Conservation (phyloP, 2,888 invertebrate species). For the Neocrepidodera transversa region DNA sequence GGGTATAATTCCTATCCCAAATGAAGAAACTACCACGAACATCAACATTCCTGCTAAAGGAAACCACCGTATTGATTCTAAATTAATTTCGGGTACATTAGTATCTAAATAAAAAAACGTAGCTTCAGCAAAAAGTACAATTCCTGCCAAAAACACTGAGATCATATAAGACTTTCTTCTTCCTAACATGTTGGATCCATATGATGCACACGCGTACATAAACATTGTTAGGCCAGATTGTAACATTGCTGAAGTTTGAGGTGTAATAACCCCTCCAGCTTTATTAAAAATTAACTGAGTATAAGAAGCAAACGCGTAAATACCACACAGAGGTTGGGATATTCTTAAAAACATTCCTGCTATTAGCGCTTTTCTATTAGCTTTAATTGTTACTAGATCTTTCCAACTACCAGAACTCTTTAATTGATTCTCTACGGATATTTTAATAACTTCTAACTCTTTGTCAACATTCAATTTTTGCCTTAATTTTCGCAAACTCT, state of each 20-base stretch:
- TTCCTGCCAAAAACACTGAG: slow-evolving; percentile 44
- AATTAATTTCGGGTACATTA: slow-evolving; percentile 34
- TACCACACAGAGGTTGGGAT: slow-evolving; percentile 51
- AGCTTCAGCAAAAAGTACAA: slow-evolving; percentile 44
- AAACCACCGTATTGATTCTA: slow-evolving; percentile 45
- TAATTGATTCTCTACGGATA: slow-evolving; percentile 49
- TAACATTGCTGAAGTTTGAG: slow-evolving; percentile 49
- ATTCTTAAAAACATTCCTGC: slow-evolving; percentile 48
- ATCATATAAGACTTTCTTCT: slow-evolving; percentile 46
- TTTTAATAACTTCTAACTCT: slow-evolving; percentile 44
- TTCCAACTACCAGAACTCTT: slow-evolving; percentile 51
- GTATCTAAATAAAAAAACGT: slow-evolving; percentile 49
- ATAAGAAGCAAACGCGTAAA: slow-evolving; percentile 47
- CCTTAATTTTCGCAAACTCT: slow-evolving; percentile 43
- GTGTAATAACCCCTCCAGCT: slow-evolving; percentile 50
- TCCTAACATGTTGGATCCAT: slow-evolving; percentile 47
- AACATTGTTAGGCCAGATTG: slow-evolving; percentile 39
- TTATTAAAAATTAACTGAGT: slow-evolving; percentile 53
- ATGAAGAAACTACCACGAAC: slow-evolving; percentile 25
- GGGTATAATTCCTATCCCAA: slow-evolving; percentile 49
- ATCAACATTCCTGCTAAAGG: slow-evolving; percentile 49
- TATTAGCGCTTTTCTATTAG: slow-evolving; percentile 49
- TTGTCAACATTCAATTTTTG: slow-evolving; percentile 44
- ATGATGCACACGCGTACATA: slow-evolving; percentile 39
- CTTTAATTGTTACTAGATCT: slow-evolving; percentile 47